Evolutionary conservation across 1,140 invertebrate genomes (phyloP).

Genomic region (Lineus longissimus): DNA sequence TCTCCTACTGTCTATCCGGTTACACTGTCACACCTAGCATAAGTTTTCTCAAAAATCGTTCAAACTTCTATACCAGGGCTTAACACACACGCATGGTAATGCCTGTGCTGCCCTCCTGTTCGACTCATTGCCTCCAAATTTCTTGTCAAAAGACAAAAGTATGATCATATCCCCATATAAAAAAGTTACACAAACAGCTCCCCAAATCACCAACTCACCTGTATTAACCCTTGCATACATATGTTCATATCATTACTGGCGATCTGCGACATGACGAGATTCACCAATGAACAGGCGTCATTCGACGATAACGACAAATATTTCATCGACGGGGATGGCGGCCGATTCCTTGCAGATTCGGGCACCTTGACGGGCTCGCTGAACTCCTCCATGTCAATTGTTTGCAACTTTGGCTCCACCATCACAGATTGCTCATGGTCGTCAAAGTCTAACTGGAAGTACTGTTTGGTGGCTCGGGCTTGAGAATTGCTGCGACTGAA

Average conservation of each 20-base stretch:
- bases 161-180: too few species aligned
- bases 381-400: constrained; percentile 55
- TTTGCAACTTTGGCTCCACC: constrained; percentile 53
- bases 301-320: constrained; percentile 30
- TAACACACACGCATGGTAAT: too few species aligned
- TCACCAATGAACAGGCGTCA: constrained; percentile 51
- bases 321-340: constrained; percentile 46
- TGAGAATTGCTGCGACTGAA: constrained; percentile 20
- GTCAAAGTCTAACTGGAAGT: constrained; percentile 49
- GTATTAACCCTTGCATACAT: constrained; percentile 65
- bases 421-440: constrained; percentile 25
- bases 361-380: constrained; percentile 48
- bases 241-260: constrained; percentile 63
- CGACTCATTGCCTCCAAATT: too few species aligned
- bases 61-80: too few species aligned
- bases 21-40: too few species aligned
- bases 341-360: constrained; percentile 39
- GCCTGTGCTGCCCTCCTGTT: too few species aligned
- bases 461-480: constrained; percentile 31
- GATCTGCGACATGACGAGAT: constrained; percentile 63
- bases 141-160: too few species aligned
- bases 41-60: too few species aligned
- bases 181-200: too few species aligned
- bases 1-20: neutral
- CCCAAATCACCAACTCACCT: constrained; percentile 46